Conservation (phyloP, 2,113 vertebrate species). For the Urocynchramus pylzowi region DNA sequence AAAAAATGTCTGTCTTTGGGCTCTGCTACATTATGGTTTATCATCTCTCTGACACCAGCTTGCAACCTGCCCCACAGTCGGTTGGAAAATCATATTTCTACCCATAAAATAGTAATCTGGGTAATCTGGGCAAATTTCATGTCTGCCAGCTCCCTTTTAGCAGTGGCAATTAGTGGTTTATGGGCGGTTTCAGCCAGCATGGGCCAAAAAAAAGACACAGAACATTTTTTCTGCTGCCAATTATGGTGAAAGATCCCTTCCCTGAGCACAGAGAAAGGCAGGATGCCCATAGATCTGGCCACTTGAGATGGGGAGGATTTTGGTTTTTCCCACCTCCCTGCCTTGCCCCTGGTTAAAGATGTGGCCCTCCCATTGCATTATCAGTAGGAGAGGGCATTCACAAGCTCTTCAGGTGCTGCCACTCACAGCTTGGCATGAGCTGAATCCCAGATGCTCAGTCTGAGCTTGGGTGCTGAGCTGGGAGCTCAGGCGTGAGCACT, state of each 20-base stretch:
- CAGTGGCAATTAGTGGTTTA: neutral
- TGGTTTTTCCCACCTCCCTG: neutral
- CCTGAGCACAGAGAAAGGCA: neutral
- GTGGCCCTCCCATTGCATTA: neutral
- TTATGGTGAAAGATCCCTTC: neutral
- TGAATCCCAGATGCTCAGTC: neutral
- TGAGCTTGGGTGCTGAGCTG: neutral
- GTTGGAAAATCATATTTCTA: neutral
- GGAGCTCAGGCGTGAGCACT: fast-evolving
- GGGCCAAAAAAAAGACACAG: neutral
- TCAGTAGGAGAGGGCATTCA: neutral
- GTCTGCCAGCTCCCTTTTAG: neutral
- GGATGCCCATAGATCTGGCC: neutral
- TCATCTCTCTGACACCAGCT: neutral
- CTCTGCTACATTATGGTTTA: neutral
- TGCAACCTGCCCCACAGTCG: neutral
- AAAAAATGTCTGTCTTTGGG: neutral
- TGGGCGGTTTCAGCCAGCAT: neutral
- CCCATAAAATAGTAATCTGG: neutral
- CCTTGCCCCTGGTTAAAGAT: neutral
- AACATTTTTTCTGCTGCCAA: neutral
- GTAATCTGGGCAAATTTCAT: neutral
- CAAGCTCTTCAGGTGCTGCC: neutral
- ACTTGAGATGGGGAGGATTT: neutral
- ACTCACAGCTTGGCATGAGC: neutral